Evolutionary conservation across 2,888 invertebrate species (phyloP).

Genomic region (Amiota mariae): DNA sequence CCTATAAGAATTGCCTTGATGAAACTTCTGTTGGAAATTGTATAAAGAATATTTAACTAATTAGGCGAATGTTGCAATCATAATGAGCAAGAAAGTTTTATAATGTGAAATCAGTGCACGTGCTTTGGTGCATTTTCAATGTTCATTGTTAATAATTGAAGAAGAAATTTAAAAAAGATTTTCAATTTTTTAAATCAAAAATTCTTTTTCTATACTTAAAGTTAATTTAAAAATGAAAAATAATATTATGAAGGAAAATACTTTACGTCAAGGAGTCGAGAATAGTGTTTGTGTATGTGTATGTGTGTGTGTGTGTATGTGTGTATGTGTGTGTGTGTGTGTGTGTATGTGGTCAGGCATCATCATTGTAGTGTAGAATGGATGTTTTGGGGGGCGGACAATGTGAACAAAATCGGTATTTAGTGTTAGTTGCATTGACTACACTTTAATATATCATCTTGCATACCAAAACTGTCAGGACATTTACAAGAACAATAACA

Average conservation of each 20-base stretch:
- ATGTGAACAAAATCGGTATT: too few relatives aligned
- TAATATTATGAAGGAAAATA: not conserved
- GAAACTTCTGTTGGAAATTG: conserved; percentile 7
- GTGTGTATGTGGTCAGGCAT: too few relatives aligned
- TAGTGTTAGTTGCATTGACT: not conserved
- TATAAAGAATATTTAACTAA: not conserved
- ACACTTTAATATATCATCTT: conserved; percentile 7
- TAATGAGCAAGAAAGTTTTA: not conserved
- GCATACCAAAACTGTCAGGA: conserved; percentile 10
- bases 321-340: too few relatives aligned
- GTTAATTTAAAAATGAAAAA: not conserved
- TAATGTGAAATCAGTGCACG: conserved; percentile 3
- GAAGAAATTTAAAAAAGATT: not conserved
- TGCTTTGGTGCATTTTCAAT: not conserved
- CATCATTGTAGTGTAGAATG: too few relatives aligned
- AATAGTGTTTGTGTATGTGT: too few relatives aligned
- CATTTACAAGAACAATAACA: not conserved
- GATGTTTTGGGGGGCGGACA: too few relatives aligned
- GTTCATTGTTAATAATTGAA: not conserved
- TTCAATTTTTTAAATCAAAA: not conserved
- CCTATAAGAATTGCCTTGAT: conserved; percentile 9
- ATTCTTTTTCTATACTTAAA: not conserved
- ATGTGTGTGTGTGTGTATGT: too few relatives aligned
- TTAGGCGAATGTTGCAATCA: not conserved
- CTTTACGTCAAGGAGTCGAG: too few relatives aligned